Conservation (phyloP, 2,888 invertebrate species). For the Campaea margaritaria region DNA sequence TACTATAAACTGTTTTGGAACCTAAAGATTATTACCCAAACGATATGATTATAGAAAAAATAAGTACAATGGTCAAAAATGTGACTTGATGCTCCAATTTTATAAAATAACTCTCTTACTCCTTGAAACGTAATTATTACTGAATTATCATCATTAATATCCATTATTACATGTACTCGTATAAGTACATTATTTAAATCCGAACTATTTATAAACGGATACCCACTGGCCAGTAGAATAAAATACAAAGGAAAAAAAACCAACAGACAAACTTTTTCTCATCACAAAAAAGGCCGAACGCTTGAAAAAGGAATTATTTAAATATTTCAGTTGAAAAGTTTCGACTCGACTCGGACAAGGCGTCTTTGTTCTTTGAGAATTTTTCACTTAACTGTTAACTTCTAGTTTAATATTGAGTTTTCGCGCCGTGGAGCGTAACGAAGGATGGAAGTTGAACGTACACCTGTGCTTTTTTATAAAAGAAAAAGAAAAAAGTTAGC, state of each 20-base stretch:
- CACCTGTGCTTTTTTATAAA: constrained; percentile 38
- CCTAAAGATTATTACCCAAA: too few species aligned
- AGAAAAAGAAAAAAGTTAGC: constrained; percentile 15
- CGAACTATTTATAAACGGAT: too few species aligned
- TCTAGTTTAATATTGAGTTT: constrained; percentile 63
- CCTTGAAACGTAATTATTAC: too few species aligned
- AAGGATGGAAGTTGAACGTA: constrained; percentile 33
- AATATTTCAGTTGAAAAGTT: constrained; percentile 42
- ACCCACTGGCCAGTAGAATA: background rate
- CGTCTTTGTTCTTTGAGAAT: constrained; percentile 68
- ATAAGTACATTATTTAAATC: too few species aligned
- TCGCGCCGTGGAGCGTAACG: constrained; percentile 35
- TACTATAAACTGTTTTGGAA: too few species aligned
- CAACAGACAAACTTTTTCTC: constrained; percentile 1
- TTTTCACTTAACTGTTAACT: constrained; percentile 58
- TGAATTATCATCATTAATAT: too few species aligned
- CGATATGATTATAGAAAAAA: too few species aligned
- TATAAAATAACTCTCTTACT: too few species aligned
- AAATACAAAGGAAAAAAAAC: background rate
- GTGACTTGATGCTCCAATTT: too few species aligned
- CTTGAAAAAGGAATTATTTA: constrained; percentile 40
- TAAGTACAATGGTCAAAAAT: too few species aligned
- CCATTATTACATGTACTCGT: too few species aligned
- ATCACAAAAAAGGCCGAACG: constrained; percentile 17
- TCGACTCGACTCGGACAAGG: constrained; percentile 27